Percentiles rank a stretch among this genome's conserved stretches.
Evolutionary conservation across 2,113 vertebrate genomes (phyloP).

Genomic region (human (Homo sapiens)): GRCh38 chr2:104392501-104393000

Average conservation of each 20-base stretch:
- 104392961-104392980: background rate
- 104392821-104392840: constrained; percentile 56
- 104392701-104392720: constrained; percentile 66
- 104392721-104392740: constrained; percentile 42
- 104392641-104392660: background rate
- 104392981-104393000: background rate
- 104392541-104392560: constrained; percentile 40
- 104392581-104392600: constrained; percentile 15
- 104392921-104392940: background rate
- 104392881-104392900: constrained; percentile 10
- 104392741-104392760: constrained; percentile 64
- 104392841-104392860: constrained; percentile 62
- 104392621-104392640: background rate
- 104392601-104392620: background rate
- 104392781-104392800: constrained; percentile 64
- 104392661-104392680: background rate
- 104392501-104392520: background rate
- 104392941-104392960: constrained; percentile 26
- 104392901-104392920: background rate
- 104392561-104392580: constrained; percentile 33
- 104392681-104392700: constrained; percentile 50
- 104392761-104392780: constrained; percentile 57
- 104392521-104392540: constrained; percentile 51
- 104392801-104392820: constrained; percentile 68
- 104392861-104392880: constrained; percentile 45